Evolutionary conservation across 1,140 invertebrate genomes (phyloP), one percentile per base, ranked within the genome.

Genomic region (Oryzaephilus surinamensis): DNA sequence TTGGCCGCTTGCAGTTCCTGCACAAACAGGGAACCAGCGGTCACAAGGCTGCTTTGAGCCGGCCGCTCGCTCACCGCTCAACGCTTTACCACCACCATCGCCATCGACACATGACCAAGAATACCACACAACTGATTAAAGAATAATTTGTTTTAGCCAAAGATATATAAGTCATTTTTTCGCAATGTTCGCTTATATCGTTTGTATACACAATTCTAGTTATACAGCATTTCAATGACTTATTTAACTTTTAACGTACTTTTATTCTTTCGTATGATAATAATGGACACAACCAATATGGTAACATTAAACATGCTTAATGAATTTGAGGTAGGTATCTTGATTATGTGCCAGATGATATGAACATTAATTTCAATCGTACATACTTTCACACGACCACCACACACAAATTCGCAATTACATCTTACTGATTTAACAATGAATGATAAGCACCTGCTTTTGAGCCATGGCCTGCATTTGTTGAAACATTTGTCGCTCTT

Each of bases 381-480:
- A 50, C 47, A 38, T 36, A 46, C 44, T 45, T n/a, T n/a, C 41
- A 43, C 38, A 29, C 36, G 36, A 42, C 35, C 27, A 43, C 41
- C 7, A 35, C 11, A 21, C 20, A 23, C 20, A 21, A 7, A 10
- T 35, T n/a, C 17, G 20, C 15, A 29, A 30, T 12, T 26, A 16
- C 31, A n/a, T n/a, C n/a, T n/a, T n/a, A n/a, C n/a, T n/a, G n/a
- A n/a, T n/a, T n/a, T n/a, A 37, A 41, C 43, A 38, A 38, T 26
- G 23, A 39, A 31, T 24, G 27, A 70, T 74, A 80, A 76, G 79
- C 77, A 91, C 88, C 85, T 93, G 88, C 74, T 92, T 93, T 68
- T 92, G 87, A 60, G 87, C 87, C 80, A 91, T 81, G 38, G 86
- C 81, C 66, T 93, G 88, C 84, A 93, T 90, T 72, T 93, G 87